phyloP scores from a whole-genome alignment of 2,888 invertebrate species.

The Agonopterix arenella region DNA sequence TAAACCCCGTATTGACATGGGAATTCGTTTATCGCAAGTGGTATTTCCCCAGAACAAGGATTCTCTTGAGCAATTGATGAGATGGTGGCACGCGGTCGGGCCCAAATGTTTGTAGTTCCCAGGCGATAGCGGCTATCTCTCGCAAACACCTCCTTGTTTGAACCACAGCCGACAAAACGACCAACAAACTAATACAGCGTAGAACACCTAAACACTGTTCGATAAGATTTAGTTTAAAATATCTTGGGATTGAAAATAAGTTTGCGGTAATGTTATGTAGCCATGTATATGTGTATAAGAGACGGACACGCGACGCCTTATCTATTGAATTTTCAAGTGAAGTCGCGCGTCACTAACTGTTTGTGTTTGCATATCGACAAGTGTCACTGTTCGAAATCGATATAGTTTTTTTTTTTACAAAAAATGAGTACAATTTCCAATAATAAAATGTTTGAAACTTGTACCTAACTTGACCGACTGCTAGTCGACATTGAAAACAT shows the following conservation, averaged over 20 bases:
- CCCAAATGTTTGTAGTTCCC: conserved; percentile 71
- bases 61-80: conserved; percentile 44
- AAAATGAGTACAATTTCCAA: too few relatives aligned
- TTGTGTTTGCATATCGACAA: conserved; percentile 55
- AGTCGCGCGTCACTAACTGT: conserved; percentile 60
- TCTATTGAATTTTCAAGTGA: conserved; percentile 64
- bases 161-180: conserved; percentile 52
- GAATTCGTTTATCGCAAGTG: conserved; percentile 3
- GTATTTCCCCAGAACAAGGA: conserved; percentile 22
- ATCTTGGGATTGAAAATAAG: background rate
- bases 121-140: conserved; percentile 73
- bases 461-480: too few relatives aligned
- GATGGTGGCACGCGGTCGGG: conserved; percentile 58
- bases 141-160: conserved; percentile 71
- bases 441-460: too few relatives aligned
- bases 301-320: conserved; percentile 61
- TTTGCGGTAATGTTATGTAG: background rate
- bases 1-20: too few relatives aligned
- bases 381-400: conserved; percentile 47
- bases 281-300: background rate
- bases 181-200: conserved; percentile 4
- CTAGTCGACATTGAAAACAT: too few relatives aligned
- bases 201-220: background rate
- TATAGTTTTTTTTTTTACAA: conserved; percentile 31
- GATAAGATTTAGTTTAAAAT: background rate